Evolutionary conservation across 2,113 vertebrate species (phyloP).

Genomic region (Motacilla tschutschensis): DNA sequence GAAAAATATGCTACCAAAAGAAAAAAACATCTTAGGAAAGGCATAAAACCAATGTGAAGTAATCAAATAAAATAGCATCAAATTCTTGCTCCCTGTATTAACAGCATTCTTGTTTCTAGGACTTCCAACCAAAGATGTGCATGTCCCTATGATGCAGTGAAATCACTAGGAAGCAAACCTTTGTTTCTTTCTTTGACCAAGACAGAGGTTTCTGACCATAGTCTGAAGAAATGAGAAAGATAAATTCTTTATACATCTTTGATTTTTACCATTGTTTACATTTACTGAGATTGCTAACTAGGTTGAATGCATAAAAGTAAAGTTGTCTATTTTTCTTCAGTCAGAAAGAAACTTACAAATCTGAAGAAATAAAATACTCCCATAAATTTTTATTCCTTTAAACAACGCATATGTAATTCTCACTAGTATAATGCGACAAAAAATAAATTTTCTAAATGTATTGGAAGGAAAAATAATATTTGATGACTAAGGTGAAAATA

Average conservation of each 20-base stretch:
- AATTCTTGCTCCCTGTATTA: not conserved
- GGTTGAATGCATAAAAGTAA: not conserved
- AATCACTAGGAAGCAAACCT: not conserved
- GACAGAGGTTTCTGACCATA: not conserved
- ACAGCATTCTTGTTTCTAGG: not conserved
- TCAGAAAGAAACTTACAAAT: not conserved
- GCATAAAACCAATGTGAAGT: not conserved
- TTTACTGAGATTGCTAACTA: not conserved
- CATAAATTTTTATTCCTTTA: not conserved
- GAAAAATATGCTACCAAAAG: not conserved
- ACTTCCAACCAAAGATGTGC: not conserved
- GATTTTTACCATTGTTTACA: not conserved
- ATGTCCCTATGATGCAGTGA: not conserved
- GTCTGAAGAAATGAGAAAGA: not conserved
- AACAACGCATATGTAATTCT: not conserved
- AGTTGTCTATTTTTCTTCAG: not conserved
- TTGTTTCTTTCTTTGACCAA: not conserved
- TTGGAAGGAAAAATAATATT: conserved; percentile 8
- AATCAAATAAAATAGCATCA: not conserved
- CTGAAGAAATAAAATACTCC: not conserved
- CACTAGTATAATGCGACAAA: not conserved
- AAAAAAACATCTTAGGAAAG: not conserved
- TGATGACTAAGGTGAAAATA: conserved; percentile 33
- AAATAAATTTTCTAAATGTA: conserved; percentile 12
- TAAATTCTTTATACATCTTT: not conserved